Base-by-base conservation (phyloP, 2,113 vertebrate species). In the Pipa parva region DNA sequence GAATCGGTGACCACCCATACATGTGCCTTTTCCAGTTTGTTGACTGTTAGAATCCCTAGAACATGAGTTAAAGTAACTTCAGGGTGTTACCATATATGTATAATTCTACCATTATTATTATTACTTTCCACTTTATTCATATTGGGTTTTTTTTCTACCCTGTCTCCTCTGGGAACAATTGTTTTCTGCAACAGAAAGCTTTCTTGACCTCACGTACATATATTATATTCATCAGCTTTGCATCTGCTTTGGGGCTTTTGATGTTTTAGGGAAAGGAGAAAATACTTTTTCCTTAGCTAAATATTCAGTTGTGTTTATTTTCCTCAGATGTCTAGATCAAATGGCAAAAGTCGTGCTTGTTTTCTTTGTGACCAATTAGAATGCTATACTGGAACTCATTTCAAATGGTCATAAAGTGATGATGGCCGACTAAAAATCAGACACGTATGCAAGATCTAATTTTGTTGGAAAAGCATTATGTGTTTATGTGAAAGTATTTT, bases 241-340 rank as follows among this genome's bases (percentile, higher is more conserved):
- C 22, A 28, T 36, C 11, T 18, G 27, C 18, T 28, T 51, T n/a
- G 18, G 4, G 7, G 27, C 46, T 52, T 63, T 52, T 42, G 65
- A 52, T 60, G 56, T 68, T 54, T 28, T 11, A 51, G 8, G n/a
- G 10, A 51, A 60, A 68, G 21, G 29, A 24, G 56, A 59, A 50
- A 68, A 21, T 28, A 39, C 22, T 31, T 28, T 51, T 39, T 60
- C 10, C 48, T 59, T 17, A 18, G 17, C 18, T 7, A 28, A 33
- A 39, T 17, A n/a, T 25, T 22, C n/a, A 66, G 8, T 48, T 46
- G 37, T 59, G 46, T 68, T 59, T 68, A 59, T 58, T 59, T 68
- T 60, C 33, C 26, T 68, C 45, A 68, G 65, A 68, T 59, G 45
- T 68, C n/a, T 29, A 59, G 65, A 68, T 68, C 65, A 68, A 68